Conservation (phyloP, 2,888 invertebrate species). For the Macropis europaea region DNA sequence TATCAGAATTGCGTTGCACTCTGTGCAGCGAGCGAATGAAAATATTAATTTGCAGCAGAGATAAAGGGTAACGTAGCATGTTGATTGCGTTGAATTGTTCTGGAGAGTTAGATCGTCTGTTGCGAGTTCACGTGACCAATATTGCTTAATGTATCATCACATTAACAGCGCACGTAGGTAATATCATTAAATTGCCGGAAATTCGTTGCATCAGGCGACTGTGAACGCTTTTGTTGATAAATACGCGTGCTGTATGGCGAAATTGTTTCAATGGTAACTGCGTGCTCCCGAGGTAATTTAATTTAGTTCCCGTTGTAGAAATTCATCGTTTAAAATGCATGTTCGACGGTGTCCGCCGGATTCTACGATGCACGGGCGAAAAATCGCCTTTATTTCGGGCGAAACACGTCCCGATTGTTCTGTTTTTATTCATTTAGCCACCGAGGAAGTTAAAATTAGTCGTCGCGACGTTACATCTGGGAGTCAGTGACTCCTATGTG, state of each 20-base stretch:
- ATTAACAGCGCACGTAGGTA: slow-evolving; percentile 3
- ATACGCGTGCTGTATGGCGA: background rate
- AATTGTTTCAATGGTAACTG: background rate
- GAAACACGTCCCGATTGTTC: slow-evolving; percentile 43
- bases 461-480: slow-evolving; percentile 56
- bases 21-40: background rate
- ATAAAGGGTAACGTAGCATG: slow-evolving; percentile 9
- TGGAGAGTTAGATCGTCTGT: slow-evolving; percentile 6
- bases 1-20: slow-evolving; percentile 3
- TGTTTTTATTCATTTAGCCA: slow-evolving; percentile 59
- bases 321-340: background rate
- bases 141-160: slow-evolving; percentile 10
- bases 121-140: slow-evolving; percentile 5
- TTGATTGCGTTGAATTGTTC: slow-evolving; percentile 18
- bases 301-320: background rate
- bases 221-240: background rate
- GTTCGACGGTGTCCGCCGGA: background rate
- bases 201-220: background rate
- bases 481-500: slow-evolving; percentile 61
- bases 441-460: slow-evolving; percentile 65
- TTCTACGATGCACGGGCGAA: slow-evolving; percentile 8
- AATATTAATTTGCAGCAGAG: background rate
- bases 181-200: background rate
- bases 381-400: slow-evolving; percentile 38
- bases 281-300: background rate